Evolutionary conservation across 2,797 vertebrate species (phyloP).

Genomic region (Danio albolineatus): DNA sequence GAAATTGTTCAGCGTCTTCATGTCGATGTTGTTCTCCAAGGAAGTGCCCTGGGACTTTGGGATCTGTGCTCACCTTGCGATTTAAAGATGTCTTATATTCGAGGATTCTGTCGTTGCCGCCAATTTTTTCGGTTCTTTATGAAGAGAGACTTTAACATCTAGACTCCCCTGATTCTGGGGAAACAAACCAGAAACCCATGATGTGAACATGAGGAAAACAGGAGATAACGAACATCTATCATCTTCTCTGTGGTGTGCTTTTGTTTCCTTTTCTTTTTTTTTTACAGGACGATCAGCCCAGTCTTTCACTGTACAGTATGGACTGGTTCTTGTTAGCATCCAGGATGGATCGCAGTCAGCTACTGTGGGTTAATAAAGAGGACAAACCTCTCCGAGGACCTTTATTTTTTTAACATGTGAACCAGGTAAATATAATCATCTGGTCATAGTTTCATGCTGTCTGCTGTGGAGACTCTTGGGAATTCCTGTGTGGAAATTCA

Average conservation of each 20-base stretch:
- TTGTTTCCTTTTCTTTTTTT: conserved; percentile 42
- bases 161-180: conserved; percentile 1
- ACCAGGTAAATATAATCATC: conserved; percentile 26
- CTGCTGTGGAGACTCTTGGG: conserved; percentile 38
- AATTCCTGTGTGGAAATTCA: conserved; percentile 42
- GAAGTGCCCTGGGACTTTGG: conserved; percentile 51
- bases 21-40: conserved; percentile 52
- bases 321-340: conserved; percentile 64
- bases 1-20: conserved; percentile 40
- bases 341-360: conserved; percentile 30
- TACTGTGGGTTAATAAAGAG: conserved; percentile 55
- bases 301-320: conserved; percentile 45
- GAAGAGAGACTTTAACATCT: conserved; percentile 13
- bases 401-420: conserved; percentile 52
- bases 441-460: conserved; percentile 35
- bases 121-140: not conserved
- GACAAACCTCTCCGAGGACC: conserved; percentile 48
- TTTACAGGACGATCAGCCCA: conserved; percentile 27
- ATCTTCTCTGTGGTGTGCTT: conserved; percentile 48
- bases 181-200: conserved; percentile 39
- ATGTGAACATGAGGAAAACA: conserved; percentile 33
- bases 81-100: conserved; percentile 30
- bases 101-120: not conserved
- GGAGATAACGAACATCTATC: not conserved
- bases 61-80: conserved; percentile 8